These are phyloP conservation scores for Linhomoeus sp. DNA, from an alignment of 2,888 invertebrate genomes.

Conservation along the genomic window DNA sequence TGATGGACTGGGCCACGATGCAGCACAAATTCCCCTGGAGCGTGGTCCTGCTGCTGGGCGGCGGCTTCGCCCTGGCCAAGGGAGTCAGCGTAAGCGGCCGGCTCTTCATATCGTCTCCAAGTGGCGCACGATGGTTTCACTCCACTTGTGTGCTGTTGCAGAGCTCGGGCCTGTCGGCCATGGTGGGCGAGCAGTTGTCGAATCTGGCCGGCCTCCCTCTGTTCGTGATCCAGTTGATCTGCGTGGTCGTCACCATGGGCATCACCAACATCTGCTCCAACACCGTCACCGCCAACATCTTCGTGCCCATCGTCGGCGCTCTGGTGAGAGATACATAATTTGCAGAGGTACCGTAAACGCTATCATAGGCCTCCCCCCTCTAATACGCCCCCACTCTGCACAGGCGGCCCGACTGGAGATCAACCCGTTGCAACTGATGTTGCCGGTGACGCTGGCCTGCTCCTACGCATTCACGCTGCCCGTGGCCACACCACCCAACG, in stretches of 20 bases:
- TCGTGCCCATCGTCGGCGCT: conserved; percentile 59
- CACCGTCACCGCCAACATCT: conserved; percentile 68
- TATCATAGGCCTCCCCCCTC: no score
- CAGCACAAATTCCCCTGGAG: conserved; percentile 19
- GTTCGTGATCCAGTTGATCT: conserved; percentile 47
- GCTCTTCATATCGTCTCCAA: not conserved
- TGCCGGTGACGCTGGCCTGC: conserved; percentile 67
- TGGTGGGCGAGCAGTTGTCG: conserved; percentile 50
- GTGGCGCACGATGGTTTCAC: not conserved
- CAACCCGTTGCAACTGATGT: conserved; percentile 65
- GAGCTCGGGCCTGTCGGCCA: conserved; percentile 49
- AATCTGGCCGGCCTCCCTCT: conserved; percentile 45
- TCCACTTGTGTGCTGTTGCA: not conserved
- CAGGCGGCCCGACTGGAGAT: conserved; percentile 13
- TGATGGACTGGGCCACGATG: conserved; percentile 23
- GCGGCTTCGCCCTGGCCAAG: conserved; percentile 21
- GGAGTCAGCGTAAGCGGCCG: conserved; percentile 9
- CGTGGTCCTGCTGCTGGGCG: conserved; percentile 18
- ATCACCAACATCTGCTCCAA: conserved; percentile 76
- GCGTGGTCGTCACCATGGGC: conserved; percentile 54
- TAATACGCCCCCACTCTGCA: no score
- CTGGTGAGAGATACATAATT: conserved; percentile 40
- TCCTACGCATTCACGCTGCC: conserved; percentile 72
- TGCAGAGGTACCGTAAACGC: no score
- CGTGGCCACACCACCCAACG: conserved; percentile 83